Evolutionary conservation across 1,140 invertebrate genomes (phyloP).

Genomic region (Manduca sexta): DNA sequence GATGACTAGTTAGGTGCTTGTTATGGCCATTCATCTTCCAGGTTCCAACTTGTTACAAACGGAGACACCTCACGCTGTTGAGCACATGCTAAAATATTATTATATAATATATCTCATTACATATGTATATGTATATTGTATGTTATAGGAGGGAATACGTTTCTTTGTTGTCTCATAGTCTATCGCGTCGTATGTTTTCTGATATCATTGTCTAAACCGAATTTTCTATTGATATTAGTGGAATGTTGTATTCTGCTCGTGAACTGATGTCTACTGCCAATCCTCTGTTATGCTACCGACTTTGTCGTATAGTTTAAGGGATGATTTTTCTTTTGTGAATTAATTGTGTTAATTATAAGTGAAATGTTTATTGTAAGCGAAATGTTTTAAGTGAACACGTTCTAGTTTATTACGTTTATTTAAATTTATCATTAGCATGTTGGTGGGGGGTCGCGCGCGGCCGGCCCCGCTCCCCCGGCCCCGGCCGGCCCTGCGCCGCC

Average conservation of each 20-base stretch:
- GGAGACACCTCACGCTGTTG: slow-evolving; percentile 33
- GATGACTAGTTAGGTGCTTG: slow-evolving; percentile 57
- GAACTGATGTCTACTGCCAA: slow-evolving; percentile 69
- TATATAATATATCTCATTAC: background rate
- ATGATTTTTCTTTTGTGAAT: slow-evolving; percentile 50
- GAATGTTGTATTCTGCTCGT: slow-evolving; percentile 35
- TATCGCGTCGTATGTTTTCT: slow-evolving; percentile 9
- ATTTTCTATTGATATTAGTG: slow-evolving; percentile 61
- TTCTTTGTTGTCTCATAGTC: slow-evolving; percentile 18
- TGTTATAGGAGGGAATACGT: slow-evolving; percentile 12
- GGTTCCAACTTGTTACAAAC: slow-evolving; percentile 56
- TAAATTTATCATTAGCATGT: slow-evolving; percentile 56
- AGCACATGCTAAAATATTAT: slow-evolving; percentile 4
- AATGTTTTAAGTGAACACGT: slow-evolving; percentile 54
- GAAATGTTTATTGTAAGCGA: slow-evolving; percentile 62
- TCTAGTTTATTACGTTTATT: slow-evolving; percentile 70
- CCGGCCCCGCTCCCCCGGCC: slow-evolving; percentile 8
- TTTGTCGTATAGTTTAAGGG: slow-evolving; percentile 46
- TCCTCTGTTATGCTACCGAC: slow-evolving; percentile 57
- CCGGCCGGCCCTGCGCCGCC: no score
- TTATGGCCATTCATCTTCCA: slow-evolving; percentile 57
- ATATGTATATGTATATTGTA: slow-evolving; percentile 16
- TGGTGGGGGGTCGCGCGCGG: slow-evolving; percentile 44
- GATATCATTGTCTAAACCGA: slow-evolving; percentile 27
- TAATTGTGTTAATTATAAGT: slow-evolving; percentile 66